Base-by-base conservation (phyloP, 2,797 vertebrate species). In the Cygnus olor region DNA sequence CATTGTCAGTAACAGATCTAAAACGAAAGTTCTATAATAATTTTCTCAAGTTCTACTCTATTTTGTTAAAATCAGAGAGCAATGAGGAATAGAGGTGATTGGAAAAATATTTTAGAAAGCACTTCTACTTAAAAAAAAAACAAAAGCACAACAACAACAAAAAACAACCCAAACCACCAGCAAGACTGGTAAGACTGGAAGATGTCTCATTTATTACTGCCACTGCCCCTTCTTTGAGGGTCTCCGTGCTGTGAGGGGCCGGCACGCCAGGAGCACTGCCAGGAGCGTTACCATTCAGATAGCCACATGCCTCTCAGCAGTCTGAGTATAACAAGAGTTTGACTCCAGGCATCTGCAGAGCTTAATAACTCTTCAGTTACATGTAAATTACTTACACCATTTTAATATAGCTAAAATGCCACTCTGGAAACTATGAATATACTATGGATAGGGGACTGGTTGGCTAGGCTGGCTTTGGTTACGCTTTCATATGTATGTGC, bases 401-500 rank as follows among this genome's bases (percentile, higher is more conserved):
- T 81, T 68, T 57, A 45, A 76, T 34, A 58, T 21, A 76, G 49
- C 36, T 65, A 40, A 54, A 74, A 56, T n/a, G 15, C 74, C 5
- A 1, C 19, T 12, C 2, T 53, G 40, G n/a, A 51, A 89, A 38
- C 34, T 85, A 19, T 30, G 34, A 80, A 68, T 45, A 8, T 9
- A 24, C 3, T 8, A 11, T 54, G 79, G 25, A 65, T 87, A 64
- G 72, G 53, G 74, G 34, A 54, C 32, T n/a, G 30, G 10, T 2
- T 78, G 20, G 54, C 82, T 61, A 3, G 28, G 65, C 47, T 88
- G 42, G 28, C 53, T 8, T 0, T 78, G 53, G 36, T 53, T 71
- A 32, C 3, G 1, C 20, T 11, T 54, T 53, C 19, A 4, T 22
- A 9, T 9, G 1, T 0, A 9, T 5, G 1, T 11, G 27, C 22